phyloP scores from a whole-genome alignment of 2,888 invertebrate species.

The Lithophane leautieri region DNA sequence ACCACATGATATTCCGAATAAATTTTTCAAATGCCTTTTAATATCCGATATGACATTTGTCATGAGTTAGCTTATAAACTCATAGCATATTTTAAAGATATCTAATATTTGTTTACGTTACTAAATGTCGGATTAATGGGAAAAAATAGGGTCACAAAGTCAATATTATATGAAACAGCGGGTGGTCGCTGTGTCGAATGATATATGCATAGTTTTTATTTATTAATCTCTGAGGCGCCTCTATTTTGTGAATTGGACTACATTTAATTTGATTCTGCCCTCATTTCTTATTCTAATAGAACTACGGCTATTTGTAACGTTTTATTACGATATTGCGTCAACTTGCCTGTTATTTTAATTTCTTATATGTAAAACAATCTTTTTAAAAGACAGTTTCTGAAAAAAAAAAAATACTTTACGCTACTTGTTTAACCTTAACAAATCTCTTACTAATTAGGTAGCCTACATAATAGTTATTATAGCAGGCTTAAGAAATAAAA shows the following conservation, averaged over 20 bases:
- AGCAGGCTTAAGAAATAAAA: not conserved
- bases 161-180: constrained; percentile 78
- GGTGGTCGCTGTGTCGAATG: constrained; percentile 78
- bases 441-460: not conserved
- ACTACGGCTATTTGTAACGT: constrained; percentile 39
- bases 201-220: constrained; percentile 79
- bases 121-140: constrained; percentile 73
- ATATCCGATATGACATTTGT: constrained; percentile 47
- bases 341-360: constrained; percentile 7
- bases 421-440: not conserved
- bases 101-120: constrained; percentile 70
- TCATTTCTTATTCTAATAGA: constrained; percentile 63
- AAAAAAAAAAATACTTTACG: too few species aligned
- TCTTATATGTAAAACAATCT: not conserved
- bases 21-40: constrained; percentile 55
- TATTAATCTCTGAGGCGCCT: constrained; percentile 74
- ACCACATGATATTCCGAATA: constrained; percentile 79
- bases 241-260: constrained; percentile 66
- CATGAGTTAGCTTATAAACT: constrained; percentile 61
- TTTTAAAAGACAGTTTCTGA: too few species aligned
- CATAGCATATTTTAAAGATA: constrained; percentile 61
- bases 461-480: not conserved
- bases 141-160: constrained; percentile 76
- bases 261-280: constrained; percentile 65
- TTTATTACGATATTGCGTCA: constrained; percentile 40